Percentiles rank a stretch among this genome's conserved stretches.
Conservation (phyloP, 2,888 invertebrate species). For the Plagiodera versicolora region DNA sequence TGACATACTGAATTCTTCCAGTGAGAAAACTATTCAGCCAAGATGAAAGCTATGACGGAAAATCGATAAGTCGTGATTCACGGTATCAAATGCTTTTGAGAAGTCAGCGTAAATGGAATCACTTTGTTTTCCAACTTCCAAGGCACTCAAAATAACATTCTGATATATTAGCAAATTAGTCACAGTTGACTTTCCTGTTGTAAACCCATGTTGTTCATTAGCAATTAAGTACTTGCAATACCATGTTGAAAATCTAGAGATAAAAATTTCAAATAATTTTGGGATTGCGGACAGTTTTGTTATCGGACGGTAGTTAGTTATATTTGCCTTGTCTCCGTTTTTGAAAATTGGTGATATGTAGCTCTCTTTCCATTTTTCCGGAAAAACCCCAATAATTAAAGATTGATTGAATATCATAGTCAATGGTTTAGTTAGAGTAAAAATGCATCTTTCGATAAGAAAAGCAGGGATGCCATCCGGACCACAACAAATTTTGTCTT, state of each 20-base stretch:
- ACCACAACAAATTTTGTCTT: conserved; percentile 5
- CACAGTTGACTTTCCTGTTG: not conserved
- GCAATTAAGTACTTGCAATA: not conserved
- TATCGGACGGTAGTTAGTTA: conserved; percentile 2
- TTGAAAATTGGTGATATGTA: conserved; percentile 6
- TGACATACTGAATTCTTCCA: too few relatives aligned
- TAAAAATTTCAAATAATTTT: conserved; percentile 6
- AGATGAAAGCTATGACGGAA: not conserved
- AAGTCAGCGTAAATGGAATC: not conserved
- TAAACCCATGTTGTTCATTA: not conserved
- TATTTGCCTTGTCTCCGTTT: conserved; percentile 7
- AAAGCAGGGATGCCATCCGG: conserved; percentile 6
- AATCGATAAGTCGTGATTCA: not conserved
- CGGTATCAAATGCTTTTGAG: not conserved
- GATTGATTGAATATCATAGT: conserved; percentile 3
- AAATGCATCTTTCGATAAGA: conserved; percentile 10
- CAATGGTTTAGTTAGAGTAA: conserved; percentile 1
- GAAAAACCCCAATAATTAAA: not conserved
- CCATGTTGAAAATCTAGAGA: conserved; percentile 2
- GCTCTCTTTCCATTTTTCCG: conserved; percentile 2
- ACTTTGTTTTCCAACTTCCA: not conserved
- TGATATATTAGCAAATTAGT: not conserved
- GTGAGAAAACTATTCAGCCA: not conserved
- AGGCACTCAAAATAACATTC: not conserved
- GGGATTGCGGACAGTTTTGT: not conserved